Evolutionary conservation across 1,140 invertebrate genomes (phyloP), one percentile per base, ranked within the genome.

Genomic region (Helicorthomorpha holstii): DNA sequence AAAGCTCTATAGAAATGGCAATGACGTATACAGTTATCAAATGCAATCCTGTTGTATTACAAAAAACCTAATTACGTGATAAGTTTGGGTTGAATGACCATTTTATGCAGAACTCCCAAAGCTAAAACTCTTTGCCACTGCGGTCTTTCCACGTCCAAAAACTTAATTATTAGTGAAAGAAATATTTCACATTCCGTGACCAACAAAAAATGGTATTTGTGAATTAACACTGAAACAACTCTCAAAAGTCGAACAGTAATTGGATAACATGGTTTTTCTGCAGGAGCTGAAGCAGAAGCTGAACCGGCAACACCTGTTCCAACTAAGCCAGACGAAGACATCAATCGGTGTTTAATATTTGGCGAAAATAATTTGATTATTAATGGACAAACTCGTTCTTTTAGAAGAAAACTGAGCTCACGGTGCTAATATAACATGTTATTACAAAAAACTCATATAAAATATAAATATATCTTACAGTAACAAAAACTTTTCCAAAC

Each of bases 181-280:
- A 98, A 97, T 61, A 98, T 98, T 72, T 98, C 95, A 70, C 92
- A 96, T 69, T 98, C 94, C 2, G 93, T 97, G 21, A 88, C 91
- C 73, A 98, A 68, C 56, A 95, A 72, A 21, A 77, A 76, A 65
- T 97, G 93, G 70, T 96, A 98, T 64, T 91, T 85, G 64, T 89
- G 85, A 60, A 98, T 80, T 23, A 98, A 75, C 58, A 95, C 81
- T 4, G 86, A 85, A 21, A 98, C 91, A 56, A 98, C 83, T 53
- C 94, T 69, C 21, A 98, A 73, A 12, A 98, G 73, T 44, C 93
- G 75, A 80, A 97, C 92, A 58, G 91, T 93, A 58, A 97, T 92
- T 14, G 92, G 90, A 73, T 95, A 98, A 69, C 89, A 92, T 7
- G 93, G 92, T 59, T 92, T 90, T 64, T 96, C 91, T 49, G 80